Percentiles rank a stretch among this genome's conserved stretches.
These are phyloP conservation scores for Amblyjoppa fuscipennis DNA, from an alignment of 2,888 invertebrate species.

Conservation along the genomic window DNA sequence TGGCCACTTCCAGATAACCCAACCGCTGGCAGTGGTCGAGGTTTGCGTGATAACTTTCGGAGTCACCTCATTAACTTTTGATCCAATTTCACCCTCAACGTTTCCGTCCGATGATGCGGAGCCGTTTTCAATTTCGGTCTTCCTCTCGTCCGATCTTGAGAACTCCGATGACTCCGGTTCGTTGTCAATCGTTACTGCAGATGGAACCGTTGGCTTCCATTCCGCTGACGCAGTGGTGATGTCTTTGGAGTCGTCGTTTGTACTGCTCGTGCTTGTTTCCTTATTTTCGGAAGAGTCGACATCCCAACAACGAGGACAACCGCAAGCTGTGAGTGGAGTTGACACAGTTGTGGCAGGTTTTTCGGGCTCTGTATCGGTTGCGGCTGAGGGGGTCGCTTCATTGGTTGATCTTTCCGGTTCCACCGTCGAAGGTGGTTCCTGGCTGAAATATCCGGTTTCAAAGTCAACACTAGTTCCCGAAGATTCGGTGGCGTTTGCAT, in stretches of 20 bases:
- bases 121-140: neutral
- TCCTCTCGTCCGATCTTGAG: neutral
- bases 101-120: neutral
- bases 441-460: too few species aligned
- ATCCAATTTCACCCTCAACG: neutral
- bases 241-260: neutral
- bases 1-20: neutral
- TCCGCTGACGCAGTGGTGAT: neutral
- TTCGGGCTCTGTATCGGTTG: neutral
- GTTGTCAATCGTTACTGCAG: neutral
- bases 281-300: neutral
- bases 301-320: neutral
- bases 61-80: neutral
- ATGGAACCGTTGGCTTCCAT: neutral
- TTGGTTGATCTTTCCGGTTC: neutral
- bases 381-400: neutral
- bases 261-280: neutral
- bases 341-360: neutral
- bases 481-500: too few species aligned
- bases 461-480: too few species aligned
- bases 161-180: constrained; percentile 41
- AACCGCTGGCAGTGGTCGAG: neutral
- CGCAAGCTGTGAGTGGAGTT: neutral
- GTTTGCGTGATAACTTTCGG: neutral
- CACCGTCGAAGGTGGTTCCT: neutral